Evolutionary conservation across 2,888 invertebrate species (phyloP).

Genomic region (Brachypterus glaber): DNA sequence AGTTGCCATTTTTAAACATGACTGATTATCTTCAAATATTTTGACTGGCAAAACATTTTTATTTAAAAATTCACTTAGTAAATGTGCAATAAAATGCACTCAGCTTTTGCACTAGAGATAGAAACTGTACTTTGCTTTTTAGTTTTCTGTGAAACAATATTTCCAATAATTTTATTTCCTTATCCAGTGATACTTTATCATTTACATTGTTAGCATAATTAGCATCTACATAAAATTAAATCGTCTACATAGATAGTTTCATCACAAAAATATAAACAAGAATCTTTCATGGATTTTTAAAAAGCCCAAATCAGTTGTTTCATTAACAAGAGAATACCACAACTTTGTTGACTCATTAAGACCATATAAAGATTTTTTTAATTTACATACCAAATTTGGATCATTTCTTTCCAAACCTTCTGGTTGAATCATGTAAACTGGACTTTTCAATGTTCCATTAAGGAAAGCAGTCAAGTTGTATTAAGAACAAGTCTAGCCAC

Average conservation of each 20-base stretch:
- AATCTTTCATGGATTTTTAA: constrained; percentile 8
- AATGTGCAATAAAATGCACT: constrained; percentile 20
- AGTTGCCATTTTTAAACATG: constrained; percentile 15
- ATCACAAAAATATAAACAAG: constrained; percentile 12
- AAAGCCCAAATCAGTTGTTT: constrained; percentile 3
- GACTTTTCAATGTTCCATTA: too few relatives aligned
- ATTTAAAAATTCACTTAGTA: constrained; percentile 14
- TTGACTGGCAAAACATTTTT: constrained; percentile 12
- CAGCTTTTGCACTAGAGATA: constrained; percentile 18
- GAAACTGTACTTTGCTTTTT: constrained; percentile 18
- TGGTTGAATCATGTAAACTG: too few relatives aligned
- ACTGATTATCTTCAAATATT: constrained; percentile 15
- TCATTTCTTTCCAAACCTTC: not conserved
- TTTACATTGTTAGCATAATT: constrained; percentile 22
- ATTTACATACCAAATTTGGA: constrained; percentile 4
- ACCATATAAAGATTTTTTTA: too few relatives aligned
- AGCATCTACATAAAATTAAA: constrained; percentile 16
- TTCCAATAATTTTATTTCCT: constrained; percentile 17
- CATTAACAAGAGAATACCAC: constrained; percentile 6
- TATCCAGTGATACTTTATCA: constrained; percentile 20
- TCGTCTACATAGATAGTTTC: constrained; percentile 14
- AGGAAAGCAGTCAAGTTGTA: constrained; percentile 18
- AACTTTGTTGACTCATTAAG: constrained; percentile 9
- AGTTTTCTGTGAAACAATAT: constrained; percentile 17
- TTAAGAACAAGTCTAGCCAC: constrained; percentile 17